Evolutionary conservation across 1,140 invertebrate species (phyloP), one percentile per base, ranked within the genome.

Genomic region (Drosophila pachea): DNA sequence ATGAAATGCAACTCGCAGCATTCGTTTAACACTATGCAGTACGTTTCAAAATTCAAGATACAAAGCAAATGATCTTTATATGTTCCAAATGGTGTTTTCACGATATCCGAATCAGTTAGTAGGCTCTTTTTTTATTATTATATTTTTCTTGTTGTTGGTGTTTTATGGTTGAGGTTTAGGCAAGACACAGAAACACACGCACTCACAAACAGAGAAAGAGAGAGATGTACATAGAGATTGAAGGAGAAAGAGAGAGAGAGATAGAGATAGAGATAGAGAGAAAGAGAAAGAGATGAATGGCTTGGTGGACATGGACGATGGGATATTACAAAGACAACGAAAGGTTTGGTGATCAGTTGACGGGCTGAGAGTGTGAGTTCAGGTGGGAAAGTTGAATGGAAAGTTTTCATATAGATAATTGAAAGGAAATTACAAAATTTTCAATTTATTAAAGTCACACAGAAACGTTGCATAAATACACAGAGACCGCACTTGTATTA

Each of bases 381-480:
- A 14, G 65, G 53, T 49, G 62, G 61, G 71, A 72, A 72, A 72
- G 63, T 59, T 64, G 40, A 50, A 68, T 74, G 68, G 53, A 60
- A 74, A 74, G 47, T 61, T 61, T 45, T 42, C 38, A 42, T 42
- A 40, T 50, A 45, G 11, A 14, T 35, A 62, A 66, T 66, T 53
- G 49, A 75, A 84, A 73, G 49, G 22, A 47, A 47, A 47, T 29
- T 9, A 11, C 11, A 47, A 47, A 29, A 2, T 29, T 29, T 47
- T 47, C 8, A 47, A 47, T 47, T 47, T 47, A 6, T 47, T 2
- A 22, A 75, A 83, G 86, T 86, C 86, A 88, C 86, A 88, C 86
- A 86, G 73, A 87, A 79, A 88, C 81, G 76, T 88, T 86, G 86
- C 86, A 86, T 83, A 86, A 76, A 79, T 61, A 84, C 81, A 84